Evolutionary conservation across 2,797 vertebrate genomes (phyloP), one percentile per base, ranked within the genome.

Genomic region (Cacajao melanocephalus): DNA sequence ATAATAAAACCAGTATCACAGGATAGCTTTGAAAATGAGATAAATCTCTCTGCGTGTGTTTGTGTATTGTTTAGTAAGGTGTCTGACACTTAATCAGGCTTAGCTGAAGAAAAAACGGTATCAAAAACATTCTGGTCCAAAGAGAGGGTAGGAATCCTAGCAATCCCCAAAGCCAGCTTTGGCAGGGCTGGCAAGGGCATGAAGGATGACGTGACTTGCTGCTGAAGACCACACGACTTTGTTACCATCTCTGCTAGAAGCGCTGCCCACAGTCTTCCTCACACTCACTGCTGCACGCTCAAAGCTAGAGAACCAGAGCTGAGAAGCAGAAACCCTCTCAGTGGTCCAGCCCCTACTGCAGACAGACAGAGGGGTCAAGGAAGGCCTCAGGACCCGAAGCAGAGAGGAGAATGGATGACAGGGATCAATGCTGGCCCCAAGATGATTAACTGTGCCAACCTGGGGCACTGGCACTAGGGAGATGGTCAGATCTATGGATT

Each of bases 1-100:
- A 52, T 55, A 10, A 73, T 48, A 78, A 90, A 64, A 86, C 4
- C 2, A 20, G 52, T 7, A 33, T 28, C 7, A 13, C 0, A 58
- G 28, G 11, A 78, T 55, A 61, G 28, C 86, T 93, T 75, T 79
- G 70, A 44, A 95, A 96, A 91, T 30, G 72, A 70, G 93, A 33
- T 58, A 33, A 61, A 7, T 14, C 9, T 55, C 0, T 6, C 26
- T 61, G 8, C 12, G 11, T 83, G 44, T 30, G 36, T n/a, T 30
- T n/a, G 33, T 55, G 2, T 7, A 39, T 70, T 70, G 10, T 17
- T 61, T 46, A 57, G 4, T 10, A 10, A n/a, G 41, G 4, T 5
- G 5, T 67, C 36, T 70, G 48, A 84, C 44, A 61, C 28, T 50
- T 24, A 46, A 67, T 67, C 14, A 90, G 24, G 28, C 9, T 50